Base-by-base conservation (phyloP, 2,113 vertebrate species). In the Trematomus loennbergii region DNA sequence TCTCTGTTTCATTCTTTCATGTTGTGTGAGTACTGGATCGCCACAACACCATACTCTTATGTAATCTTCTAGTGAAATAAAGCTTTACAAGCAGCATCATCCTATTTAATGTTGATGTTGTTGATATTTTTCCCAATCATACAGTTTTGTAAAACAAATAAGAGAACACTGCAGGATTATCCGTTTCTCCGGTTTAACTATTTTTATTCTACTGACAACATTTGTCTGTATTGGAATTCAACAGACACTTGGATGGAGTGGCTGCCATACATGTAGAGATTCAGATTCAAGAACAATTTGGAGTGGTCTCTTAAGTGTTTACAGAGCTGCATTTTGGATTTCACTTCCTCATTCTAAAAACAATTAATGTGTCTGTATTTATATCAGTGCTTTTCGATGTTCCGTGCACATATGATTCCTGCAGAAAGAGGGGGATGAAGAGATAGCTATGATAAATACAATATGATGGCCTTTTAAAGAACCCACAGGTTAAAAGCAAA, bases 391-490 rank as follows among this genome's bases (percentile, higher is more conserved):
- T 62, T 57, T 67, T 67, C 50, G 64, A 16, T 68, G 50, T 22
- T 78, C 62, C 73, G 45, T 36, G 58, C 53, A 74, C 63, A 6
- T 46, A 59, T 20, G 72, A 90, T 85, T 80, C 87, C 85, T 63
- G 62, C 68, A 59, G 57, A 84, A 67, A 88, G 48, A 25, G 36
- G 20, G 48, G 61, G 45, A 84, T 87, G 82, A 65, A 88, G 69
- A 45, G 73, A 84, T 80, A 83, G 45, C 33, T 72, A 17, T 52
- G 58, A 63, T 88, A 79, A 79, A 67, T 48, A 82, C 82, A 85
- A 87, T 66, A 82, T 71, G 81, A 77, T 69, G 81, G 77, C 67
- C 61, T 79, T 89, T 90, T 61, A 83, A 83, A 88, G 33, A 68
- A 76, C 67, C 66, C 15, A 55, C 54, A 79, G 81, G 68, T 82